phyloP scores from a whole-genome alignment of 1,140 invertebrate species.

The Oryctes rhinoceros region DNA sequence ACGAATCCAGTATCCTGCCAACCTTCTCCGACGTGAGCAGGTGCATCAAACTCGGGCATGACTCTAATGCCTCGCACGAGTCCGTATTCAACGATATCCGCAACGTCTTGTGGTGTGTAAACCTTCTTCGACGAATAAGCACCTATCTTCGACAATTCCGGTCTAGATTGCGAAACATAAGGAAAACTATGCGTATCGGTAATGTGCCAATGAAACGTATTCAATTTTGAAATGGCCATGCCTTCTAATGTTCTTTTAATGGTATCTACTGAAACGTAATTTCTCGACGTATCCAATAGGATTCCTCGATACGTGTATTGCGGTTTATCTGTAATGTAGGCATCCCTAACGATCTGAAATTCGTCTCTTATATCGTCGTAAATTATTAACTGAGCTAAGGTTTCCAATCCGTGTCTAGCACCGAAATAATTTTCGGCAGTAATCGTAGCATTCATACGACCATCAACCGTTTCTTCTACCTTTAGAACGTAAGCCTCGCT shows the following conservation, averaged over 20 bases:
- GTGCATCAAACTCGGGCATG: slow-evolving; percentile 86
- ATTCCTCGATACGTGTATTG: slow-evolving; percentile 80
- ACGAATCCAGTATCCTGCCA: slow-evolving; percentile 78
- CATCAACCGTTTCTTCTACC: slow-evolving; percentile 61
- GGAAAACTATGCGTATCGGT: slow-evolving; percentile 89
- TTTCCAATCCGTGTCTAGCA: slow-evolving; percentile 79
- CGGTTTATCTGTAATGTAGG: slow-evolving; percentile 73
- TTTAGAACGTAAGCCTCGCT: slow-evolving; percentile 75
- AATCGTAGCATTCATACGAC: slow-evolving; percentile 69
- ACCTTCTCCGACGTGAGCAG: slow-evolving; percentile 87
- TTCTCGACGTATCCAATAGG: slow-evolving; percentile 79
- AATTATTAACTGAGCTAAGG: slow-evolving; percentile 77
- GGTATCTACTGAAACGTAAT: slow-evolving; percentile 72
- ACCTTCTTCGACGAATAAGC: slow-evolving; percentile 75
- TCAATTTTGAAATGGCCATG: slow-evolving; percentile 83
- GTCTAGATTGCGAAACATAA: slow-evolving; percentile 73
- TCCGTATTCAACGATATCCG: slow-evolving; percentile 74
- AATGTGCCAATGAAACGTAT: slow-evolving; percentile 91
- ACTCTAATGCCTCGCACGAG: slow-evolving; percentile 76
- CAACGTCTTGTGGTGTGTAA: slow-evolving; percentile 64
- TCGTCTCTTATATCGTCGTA: slow-evolving; percentile 71
- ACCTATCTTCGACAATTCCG: slow-evolving; percentile 75
- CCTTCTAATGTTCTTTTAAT: slow-evolving; percentile 80
- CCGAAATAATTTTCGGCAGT: slow-evolving; percentile 75
- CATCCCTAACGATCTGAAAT: slow-evolving; percentile 69